Evolutionary conservation across 2,797 vertebrate species (phyloP).

Genomic region (Myotis pilosus): DNA sequence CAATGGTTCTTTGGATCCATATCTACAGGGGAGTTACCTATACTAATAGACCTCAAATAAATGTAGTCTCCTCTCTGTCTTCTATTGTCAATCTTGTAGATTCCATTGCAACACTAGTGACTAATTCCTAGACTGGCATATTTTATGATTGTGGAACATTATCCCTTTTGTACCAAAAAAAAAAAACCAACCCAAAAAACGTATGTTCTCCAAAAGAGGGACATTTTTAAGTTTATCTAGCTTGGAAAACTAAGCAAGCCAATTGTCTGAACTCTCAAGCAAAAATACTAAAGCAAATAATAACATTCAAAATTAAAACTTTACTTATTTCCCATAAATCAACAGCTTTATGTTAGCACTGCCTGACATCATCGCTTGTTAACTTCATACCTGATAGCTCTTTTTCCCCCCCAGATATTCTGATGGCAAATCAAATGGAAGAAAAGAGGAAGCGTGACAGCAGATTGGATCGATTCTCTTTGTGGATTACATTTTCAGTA

Average conservation of each 20-base stretch:
- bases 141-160: conserved; percentile 70
- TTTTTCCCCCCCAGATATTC: conserved; percentile 90
- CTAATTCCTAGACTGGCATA: conserved; percentile 76
- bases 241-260: conserved; percentile 69
- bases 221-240: conserved; percentile 56
- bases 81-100: conserved; percentile 65
- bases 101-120: conserved; percentile 71
- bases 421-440: conserved; percentile 94
- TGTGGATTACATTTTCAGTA: conserved; percentile 98
- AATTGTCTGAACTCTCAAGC: conserved; percentile 73
- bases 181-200: not conserved
- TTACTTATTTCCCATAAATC: conserved; percentile 84
- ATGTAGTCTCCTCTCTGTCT: conserved; percentile 64
- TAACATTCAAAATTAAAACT: conserved; percentile 85
- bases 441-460: conserved; percentile 93
- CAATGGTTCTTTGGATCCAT: conserved; percentile 88
- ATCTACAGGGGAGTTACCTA: conserved; percentile 77
- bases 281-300: conserved; percentile 81
- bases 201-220: conserved; percentile 67
- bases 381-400: conserved; percentile 87
- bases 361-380: conserved; percentile 84
- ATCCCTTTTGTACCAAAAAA: conserved; percentile 78
- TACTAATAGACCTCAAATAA: conserved; percentile 76
- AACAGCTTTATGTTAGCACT: conserved; percentile 83
- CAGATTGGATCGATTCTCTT: conserved; percentile 88